These are phyloP conservation scores for Poecilia latipinna DNA, from an alignment of 2,113 vertebrate species.

Conservation along the genomic window DNA sequence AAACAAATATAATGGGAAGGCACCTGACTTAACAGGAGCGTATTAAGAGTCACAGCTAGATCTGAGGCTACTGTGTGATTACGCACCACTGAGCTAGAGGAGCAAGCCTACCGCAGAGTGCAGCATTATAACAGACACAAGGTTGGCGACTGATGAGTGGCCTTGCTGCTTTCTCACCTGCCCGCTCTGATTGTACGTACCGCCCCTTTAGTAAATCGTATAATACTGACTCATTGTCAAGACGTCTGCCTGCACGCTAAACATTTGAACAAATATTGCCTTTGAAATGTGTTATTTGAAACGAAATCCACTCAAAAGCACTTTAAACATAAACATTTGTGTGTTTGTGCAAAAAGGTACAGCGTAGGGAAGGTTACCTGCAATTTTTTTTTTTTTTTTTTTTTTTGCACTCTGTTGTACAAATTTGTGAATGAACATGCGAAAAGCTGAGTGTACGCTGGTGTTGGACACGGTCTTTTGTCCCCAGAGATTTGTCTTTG, in stretches of 20 bases:
- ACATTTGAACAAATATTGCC: not conserved
- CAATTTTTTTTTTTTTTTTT: no score
- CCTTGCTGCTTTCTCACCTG: slow-evolving; percentile 15
- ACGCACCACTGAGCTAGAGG: not conserved
- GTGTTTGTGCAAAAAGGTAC: not conserved
- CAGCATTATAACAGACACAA: slow-evolving; percentile 18
- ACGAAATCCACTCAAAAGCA: not conserved
- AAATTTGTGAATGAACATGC: slow-evolving; percentile 6
- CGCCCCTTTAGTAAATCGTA: slow-evolving; percentile 13
- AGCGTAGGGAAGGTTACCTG: not conserved
- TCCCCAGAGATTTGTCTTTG: slow-evolving; percentile 55
- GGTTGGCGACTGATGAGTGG: slow-evolving; percentile 17
- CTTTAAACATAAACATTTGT: not conserved
- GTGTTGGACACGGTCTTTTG: slow-evolving; percentile 42
- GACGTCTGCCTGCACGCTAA: not conserved
- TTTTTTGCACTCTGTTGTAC: not conserved
- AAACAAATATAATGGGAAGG: slow-evolving; percentile 42
- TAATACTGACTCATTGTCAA: slow-evolving; percentile 1
- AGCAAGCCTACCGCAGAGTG: slow-evolving; percentile 2
- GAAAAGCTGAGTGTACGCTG: slow-evolving; percentile 21
- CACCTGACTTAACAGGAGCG: slow-evolving; percentile 33
- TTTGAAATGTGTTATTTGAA: not conserved
- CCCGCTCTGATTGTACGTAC: not conserved
- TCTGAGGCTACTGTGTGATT: slow-evolving; percentile 15
- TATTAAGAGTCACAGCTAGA: slow-evolving; percentile 23